A percentile compares a stretch with the other conserved stretches of the same genome.
These are phyloP conservation scores for Opisthograptis luteolata DNA, from an alignment of 2,888 invertebrate genomes.

Conservation along the genomic window DNA sequence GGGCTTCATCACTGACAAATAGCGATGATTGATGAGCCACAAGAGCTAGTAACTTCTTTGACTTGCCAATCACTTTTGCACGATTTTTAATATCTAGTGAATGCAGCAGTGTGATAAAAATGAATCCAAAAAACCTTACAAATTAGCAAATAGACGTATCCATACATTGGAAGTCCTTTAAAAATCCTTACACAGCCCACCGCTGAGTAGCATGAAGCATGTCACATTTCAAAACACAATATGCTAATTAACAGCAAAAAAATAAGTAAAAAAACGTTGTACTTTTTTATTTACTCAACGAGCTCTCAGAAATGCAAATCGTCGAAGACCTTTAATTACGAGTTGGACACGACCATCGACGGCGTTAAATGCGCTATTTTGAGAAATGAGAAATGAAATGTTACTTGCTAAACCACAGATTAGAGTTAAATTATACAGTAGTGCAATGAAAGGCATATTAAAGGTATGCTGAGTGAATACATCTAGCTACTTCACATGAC, in stretches of 20 bases:
- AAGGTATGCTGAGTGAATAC: too few species aligned
- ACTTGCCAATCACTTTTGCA: too few species aligned
- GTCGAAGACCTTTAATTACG: constrained; percentile 79
- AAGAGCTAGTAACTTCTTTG: too few species aligned
- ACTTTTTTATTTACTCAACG: constrained; percentile 66
- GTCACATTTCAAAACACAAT: constrained; percentile 83
- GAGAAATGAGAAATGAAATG: constrained; percentile 55
- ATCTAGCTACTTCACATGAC: too few species aligned
- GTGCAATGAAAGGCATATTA: too few species aligned
- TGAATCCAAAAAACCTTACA: too few species aligned
- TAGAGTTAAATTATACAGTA: too few species aligned
- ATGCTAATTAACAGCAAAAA: constrained; percentile 79
- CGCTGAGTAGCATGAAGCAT: constrained; percentile 76
- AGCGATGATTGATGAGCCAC: too few species aligned
- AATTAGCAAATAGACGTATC: constrained; percentile 54
- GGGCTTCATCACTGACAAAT: too few species aligned
- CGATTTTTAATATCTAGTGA: too few species aligned
- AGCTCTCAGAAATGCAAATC: constrained; percentile 82
- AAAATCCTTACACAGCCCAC: constrained; percentile 69
- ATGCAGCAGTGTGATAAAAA: too few species aligned
- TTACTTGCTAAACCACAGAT: constrained; percentile 18
- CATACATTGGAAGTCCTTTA: constrained; percentile 59
- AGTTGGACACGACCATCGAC: constrained; percentile 75
- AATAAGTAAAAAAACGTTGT: constrained; percentile 14
- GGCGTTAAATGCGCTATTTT: constrained; percentile 79